Evolutionary conservation across 2,113 vertebrate genomes (phyloP).

Genomic region (Syngnathus floridae): DNA sequence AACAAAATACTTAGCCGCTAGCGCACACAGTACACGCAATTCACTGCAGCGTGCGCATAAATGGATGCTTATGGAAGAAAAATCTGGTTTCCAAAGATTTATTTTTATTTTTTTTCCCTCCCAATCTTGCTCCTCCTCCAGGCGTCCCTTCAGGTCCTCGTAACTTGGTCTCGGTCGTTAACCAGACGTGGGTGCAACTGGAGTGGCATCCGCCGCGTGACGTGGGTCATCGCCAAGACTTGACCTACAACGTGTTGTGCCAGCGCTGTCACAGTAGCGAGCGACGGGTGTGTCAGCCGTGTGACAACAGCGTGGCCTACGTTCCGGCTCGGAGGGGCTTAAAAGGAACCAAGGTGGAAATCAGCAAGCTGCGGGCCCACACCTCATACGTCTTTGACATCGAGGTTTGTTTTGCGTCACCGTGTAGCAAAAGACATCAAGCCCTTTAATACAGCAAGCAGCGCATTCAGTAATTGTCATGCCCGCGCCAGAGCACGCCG

Average conservation of each 20-base stretch:
- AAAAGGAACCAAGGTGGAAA: constrained; percentile 81
- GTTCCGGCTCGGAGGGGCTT: constrained; percentile 82
- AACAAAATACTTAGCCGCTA: constrained; percentile 8
- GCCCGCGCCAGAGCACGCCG: too few species aligned
- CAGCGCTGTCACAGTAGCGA: constrained; percentile 83
- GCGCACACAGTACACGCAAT: constrained; percentile 13
- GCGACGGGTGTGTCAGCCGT: constrained; percentile 83
- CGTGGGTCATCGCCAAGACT: constrained; percentile 82
- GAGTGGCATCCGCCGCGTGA: constrained; percentile 93
- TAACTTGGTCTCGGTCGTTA: constrained; percentile 90
- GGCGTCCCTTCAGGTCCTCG: constrained; percentile 90
- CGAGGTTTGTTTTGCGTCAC: constrained; percentile 67
- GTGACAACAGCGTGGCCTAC: constrained; percentile 87
- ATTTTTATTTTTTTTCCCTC: neutral
- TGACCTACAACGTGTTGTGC: constrained; percentile 92
- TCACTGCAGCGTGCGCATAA: constrained; percentile 15
- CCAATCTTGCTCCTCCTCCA: constrained; percentile 39
- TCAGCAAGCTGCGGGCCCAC: constrained; percentile 91
- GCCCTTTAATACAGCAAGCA: neutral
- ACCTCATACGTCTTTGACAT: constrained; percentile 92
- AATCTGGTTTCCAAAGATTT: constrained; percentile 21
- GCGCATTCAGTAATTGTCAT: neutral
- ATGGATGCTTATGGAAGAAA: constrained; percentile 26
- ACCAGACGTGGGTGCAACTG: constrained; percentile 90
- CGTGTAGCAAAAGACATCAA: neutral